phyloP scores from a whole-genome alignment of 2,888 invertebrate genomes.

The Cryptocheilus praepositus region DNA sequence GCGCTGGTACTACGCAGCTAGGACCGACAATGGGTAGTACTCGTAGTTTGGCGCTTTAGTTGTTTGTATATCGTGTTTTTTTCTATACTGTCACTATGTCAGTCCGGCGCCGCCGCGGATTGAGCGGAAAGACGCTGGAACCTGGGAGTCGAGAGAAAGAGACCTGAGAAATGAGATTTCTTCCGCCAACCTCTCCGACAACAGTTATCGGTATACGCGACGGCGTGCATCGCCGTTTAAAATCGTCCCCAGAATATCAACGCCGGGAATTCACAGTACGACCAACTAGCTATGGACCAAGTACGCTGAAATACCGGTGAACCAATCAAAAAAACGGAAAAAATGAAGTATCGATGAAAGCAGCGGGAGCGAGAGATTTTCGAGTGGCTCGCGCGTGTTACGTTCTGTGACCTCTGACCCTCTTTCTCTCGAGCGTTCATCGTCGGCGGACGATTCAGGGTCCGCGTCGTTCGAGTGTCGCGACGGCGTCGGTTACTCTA shows the following conservation, averaged over 20 bases:
- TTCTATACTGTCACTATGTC: slow-evolving; percentile 67
- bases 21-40: slow-evolving; percentile 53
- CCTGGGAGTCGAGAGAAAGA: no score
- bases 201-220: no score
- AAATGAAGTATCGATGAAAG: slow-evolving; percentile 29
- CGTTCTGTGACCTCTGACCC: background rate
- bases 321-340: slow-evolving; percentile 32
- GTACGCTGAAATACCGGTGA: slow-evolving; percentile 56
- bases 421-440: slow-evolving; percentile 2
- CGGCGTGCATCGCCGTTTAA: slow-evolving; percentile 3
- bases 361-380: slow-evolving; percentile 15
- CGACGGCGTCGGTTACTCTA: slow-evolving; percentile 37
- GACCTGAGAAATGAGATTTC: no score
- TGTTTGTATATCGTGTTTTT: slow-evolving; percentile 72
- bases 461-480: background rate
- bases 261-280: slow-evolving; percentile 54
- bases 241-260: slow-evolving; percentile 20
- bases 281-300: slow-evolving; percentile 59
- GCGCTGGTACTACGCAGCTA: slow-evolving; percentile 69
- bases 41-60: slow-evolving; percentile 71
- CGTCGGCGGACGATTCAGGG: background rate
- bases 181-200: no score
- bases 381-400: no score
- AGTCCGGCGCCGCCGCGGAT: slow-evolving; percentile 36
- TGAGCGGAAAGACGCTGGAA: background rate